Evolutionary conservation across 2,888 invertebrate species (phyloP).

Genomic region (Spisula solida): DNA sequence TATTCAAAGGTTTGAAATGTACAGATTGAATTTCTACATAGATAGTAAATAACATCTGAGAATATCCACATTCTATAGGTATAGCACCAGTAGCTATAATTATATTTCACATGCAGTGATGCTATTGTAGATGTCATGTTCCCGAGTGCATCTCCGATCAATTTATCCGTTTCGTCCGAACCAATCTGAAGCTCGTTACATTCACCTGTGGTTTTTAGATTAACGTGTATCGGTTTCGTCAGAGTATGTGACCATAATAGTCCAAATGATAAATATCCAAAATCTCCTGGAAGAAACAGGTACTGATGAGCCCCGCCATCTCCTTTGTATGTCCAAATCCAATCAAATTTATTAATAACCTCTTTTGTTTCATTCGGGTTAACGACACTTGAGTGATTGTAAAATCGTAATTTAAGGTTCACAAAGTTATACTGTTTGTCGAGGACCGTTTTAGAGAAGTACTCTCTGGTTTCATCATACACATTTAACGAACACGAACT

Average conservation of each 20-base stretch:
- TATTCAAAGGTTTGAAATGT: constrained; percentile 13
- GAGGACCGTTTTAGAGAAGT: constrained; percentile 37
- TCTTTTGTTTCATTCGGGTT: constrained; percentile 27
- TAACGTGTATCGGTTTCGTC: neutral
- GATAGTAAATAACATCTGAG: constrained; percentile 28
- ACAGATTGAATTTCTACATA: constrained; percentile 56
- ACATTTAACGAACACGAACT: neutral
- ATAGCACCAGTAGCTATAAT: constrained; percentile 66
- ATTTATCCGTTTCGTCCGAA: constrained; percentile 17
- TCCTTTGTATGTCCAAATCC: constrained; percentile 66
- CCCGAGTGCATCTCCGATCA: constrained; percentile 55
- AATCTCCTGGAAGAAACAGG: constrained; percentile 57
- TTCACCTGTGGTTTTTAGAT: neutral
- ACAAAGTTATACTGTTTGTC: constrained; percentile 53
- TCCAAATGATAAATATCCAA: constrained; percentile 60
- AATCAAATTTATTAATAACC: constrained; percentile 42
- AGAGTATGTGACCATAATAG: constrained; percentile 52
- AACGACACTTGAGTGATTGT: neutral
- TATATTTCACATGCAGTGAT: constrained; percentile 46
- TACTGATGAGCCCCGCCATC: constrained; percentile 55
- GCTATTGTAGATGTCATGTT: constrained; percentile 52
- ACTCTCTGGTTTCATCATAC: neutral
- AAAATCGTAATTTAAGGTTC: constrained; percentile 44
- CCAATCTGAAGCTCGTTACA: constrained; percentile 43
- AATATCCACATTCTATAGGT: constrained; percentile 20